Evolutionary conservation across 2,797 vertebrate genomes (phyloP).

Genomic region (Jordanella pulchra): DNA sequence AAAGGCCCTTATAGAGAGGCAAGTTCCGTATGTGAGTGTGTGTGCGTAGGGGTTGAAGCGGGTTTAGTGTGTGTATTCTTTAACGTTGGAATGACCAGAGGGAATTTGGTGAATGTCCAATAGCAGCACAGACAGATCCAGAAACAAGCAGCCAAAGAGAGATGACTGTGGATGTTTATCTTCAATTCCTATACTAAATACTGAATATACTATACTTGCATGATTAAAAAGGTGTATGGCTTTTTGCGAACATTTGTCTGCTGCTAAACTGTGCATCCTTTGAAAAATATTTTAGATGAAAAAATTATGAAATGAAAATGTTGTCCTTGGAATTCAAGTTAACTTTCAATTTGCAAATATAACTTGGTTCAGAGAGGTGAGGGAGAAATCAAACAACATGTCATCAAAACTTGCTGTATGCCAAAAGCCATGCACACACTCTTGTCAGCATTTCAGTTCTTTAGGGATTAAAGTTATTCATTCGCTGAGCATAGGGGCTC

Average conservation of each 20-base stretch:
- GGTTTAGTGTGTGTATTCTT: slow-evolving; percentile 25
- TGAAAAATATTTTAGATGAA: slow-evolving; percentile 10
- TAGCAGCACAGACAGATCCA: slow-evolving; percentile 40
- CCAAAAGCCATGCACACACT: slow-evolving; percentile 48
- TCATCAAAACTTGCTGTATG: slow-evolving; percentile 55
- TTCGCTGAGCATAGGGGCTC: slow-evolving; percentile 54
- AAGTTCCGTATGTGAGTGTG: too few species aligned
- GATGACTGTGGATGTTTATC: slow-evolving; percentile 63
- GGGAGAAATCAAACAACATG: slow-evolving; percentile 52
- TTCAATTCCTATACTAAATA: slow-evolving; percentile 39
- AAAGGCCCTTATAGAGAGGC: too few species aligned
- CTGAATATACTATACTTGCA: too few species aligned
- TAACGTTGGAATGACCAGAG: slow-evolving; percentile 33
- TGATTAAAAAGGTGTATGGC: slow-evolving; percentile 26
- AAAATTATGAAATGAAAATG: slow-evolving; percentile 15
- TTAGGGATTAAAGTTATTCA: slow-evolving; percentile 62
- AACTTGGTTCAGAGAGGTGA: slow-evolving; percentile 11
- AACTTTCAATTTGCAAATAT: slow-evolving; percentile 22
- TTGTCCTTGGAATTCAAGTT: slow-evolving; percentile 22
- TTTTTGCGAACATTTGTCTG: slow-evolving; percentile 13
- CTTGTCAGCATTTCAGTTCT: slow-evolving; percentile 61
- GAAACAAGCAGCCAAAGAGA: slow-evolving; percentile 46
- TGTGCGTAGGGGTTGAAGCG: too few species aligned
- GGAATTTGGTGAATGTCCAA: slow-evolving; percentile 53
- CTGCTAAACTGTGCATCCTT: not conserved